Evolutionary conservation across 2,797 vertebrate species (phyloP), one percentile per base, ranked within the genome.

Genomic region (Zalophus californianus): DNA sequence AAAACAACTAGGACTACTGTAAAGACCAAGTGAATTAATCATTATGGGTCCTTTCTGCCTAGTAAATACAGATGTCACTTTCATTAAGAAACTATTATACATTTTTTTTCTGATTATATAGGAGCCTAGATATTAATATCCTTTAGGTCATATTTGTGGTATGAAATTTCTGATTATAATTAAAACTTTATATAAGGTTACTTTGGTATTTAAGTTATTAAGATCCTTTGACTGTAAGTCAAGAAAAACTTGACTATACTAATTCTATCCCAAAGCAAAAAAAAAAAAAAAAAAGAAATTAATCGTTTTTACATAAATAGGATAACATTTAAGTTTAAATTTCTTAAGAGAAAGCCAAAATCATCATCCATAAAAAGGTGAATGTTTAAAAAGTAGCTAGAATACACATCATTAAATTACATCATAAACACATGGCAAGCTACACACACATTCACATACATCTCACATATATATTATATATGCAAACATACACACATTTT

Each of bases 291-390:
- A 10, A 62, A 29, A 62, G 60, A 62, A 29, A 62, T 4, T 25
- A 92, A 82, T 91, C 25, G 72, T 66, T 93, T 96, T 94, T 86
- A 94, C 58, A 78, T 93, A 89, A 82, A 79, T 52, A 96, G 93
- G 97, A 90, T 93, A 97, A 93, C 73, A 97, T 91, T 97, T 96
- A 91, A 66, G 68, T 93, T 96, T 97, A 86, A 91, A 35, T 96
- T 90, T 83, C 75, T 94, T 90, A 94, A 94, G 48, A 86, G 77
- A 96, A 97, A 80, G 79, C 84, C 60, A 94, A 82, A 8, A 93
- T 83, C 54, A 96, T 82, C 66, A 85, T 80, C 90, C n/a, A 80
- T 91, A 38, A 96, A 95, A 96, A 82, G 23, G 15, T 54, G 68
- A 66, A 78, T 85, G 13, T 90, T 94, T 96, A 62, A 96, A 91